These are phyloP conservation scores for Pseudomyrmex pallidus DNA, from an alignment of 1,140 invertebrate genomes.

Conservation along the genomic window DNA sequence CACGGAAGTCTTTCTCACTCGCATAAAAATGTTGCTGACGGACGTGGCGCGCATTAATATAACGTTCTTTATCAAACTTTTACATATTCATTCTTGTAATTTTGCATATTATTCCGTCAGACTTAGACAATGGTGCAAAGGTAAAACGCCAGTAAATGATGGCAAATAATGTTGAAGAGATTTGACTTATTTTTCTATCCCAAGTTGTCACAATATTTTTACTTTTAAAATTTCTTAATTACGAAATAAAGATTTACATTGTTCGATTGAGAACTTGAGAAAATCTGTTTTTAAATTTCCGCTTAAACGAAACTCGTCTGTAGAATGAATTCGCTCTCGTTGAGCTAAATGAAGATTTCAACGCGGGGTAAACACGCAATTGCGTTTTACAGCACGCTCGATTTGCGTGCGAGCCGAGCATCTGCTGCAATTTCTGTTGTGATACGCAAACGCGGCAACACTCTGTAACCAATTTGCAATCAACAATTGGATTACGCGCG, in stretches of 20 bases:
- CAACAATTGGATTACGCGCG: background rate
- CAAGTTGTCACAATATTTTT: background rate
- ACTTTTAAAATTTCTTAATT: background rate
- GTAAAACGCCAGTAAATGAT: background rate
- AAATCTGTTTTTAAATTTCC: slow-evolving; percentile 4
- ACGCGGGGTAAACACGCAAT: slow-evolving; percentile 3
- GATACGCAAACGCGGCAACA: background rate
- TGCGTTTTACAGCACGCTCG: slow-evolving; percentile 21
- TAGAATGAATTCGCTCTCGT: slow-evolving; percentile 1
- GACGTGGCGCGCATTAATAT: background rate
- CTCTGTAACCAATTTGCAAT: slow-evolving; percentile 5
- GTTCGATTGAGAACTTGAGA: slow-evolving; percentile 18
- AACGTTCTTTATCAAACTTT: slow-evolving; percentile 1
- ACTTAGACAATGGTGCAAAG: background rate
- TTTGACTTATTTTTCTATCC: background rate
- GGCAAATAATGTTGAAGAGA: background rate
- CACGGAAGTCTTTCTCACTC: slow-evolving; percentile 5
- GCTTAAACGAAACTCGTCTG: slow-evolving; percentile 17
- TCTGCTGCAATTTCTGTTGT: slow-evolving; percentile 41
- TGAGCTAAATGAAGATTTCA: slow-evolving; percentile 33
- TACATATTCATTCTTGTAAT: slow-evolving; percentile 32
- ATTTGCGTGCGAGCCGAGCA: slow-evolving; percentile 10
- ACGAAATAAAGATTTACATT: background rate
- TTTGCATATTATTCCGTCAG: background rate
- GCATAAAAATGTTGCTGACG: slow-evolving; percentile 19